Evolutionary conservation across 2,888 invertebrate genomes (phyloP).

Genomic region (Mythimna vitellina): DNA sequence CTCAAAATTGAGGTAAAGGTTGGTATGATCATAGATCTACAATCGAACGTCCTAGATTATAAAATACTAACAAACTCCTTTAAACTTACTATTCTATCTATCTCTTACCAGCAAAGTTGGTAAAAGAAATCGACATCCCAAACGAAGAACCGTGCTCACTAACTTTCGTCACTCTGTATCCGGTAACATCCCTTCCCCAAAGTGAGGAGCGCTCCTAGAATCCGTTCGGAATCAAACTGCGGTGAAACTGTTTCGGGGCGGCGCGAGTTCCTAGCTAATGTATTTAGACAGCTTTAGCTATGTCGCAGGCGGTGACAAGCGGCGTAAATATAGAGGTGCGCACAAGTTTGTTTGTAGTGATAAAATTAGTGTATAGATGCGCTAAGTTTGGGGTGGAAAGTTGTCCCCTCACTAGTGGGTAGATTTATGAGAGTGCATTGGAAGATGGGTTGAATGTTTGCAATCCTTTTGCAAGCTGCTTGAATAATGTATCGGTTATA

Average conservation of each 20-base stretch:
- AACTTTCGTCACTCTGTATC: slow-evolving; percentile 60
- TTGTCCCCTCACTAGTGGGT: background rate
- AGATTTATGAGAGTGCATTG: background rate
- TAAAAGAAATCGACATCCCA: background rate
- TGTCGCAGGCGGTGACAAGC: slow-evolving; percentile 62
- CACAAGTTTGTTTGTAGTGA: slow-evolving; percentile 40
- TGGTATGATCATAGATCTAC: no score
- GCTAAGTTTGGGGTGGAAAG: slow-evolving; percentile 13
- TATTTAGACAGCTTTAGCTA: slow-evolving; percentile 70
- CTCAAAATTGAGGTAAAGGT: no score
- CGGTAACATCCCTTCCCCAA: slow-evolving; percentile 66
- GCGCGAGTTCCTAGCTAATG: slow-evolving; percentile 73
- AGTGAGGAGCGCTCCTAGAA: slow-evolving; percentile 72
- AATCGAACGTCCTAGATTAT: no score
- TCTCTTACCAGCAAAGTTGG: no score
- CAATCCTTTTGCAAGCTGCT: background rate
- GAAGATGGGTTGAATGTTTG: background rate
- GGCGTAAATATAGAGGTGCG: slow-evolving; percentile 43
- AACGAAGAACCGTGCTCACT: slow-evolving; percentile 45
- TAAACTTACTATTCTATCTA: no score
- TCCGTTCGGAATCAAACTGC: slow-evolving; percentile 79
- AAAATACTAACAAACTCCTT: no score
- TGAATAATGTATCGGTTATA: background rate
- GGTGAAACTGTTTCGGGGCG: slow-evolving; percentile 72
- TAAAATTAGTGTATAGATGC: slow-evolving; percentile 47